Evolutionary conservation across 2,797 vertebrate species (phyloP).

Genomic region (Danio choprae): DNA sequence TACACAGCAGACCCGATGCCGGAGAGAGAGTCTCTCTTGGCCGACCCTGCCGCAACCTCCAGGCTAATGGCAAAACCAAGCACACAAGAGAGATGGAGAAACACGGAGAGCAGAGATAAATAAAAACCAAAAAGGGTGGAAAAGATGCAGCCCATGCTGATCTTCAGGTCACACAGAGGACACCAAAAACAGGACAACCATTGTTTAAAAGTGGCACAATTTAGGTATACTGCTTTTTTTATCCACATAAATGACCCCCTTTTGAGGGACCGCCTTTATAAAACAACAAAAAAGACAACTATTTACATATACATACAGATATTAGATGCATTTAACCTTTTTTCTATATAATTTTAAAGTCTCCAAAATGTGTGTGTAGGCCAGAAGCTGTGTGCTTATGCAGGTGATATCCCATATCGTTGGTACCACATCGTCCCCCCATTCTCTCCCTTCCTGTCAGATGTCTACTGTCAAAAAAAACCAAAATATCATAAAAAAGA

Average conservation of each 20-base stretch:
- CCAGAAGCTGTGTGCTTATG: background rate
- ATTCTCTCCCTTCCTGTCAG: conserved; percentile 5
- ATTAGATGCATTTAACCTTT: too few relatives aligned
- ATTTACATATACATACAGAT: too few relatives aligned
- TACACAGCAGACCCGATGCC: conserved; percentile 50
- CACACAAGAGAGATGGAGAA: conserved; percentile 29
- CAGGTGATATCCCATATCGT: background rate
- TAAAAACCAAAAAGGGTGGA: conserved; percentile 51
- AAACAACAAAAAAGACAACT: background rate
- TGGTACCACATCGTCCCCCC: background rate
- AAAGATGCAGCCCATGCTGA: conserved; percentile 54
- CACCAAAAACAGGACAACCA: conserved; percentile 7
- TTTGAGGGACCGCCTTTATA: background rate
- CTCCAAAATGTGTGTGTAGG: too few relatives aligned
- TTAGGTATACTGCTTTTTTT: background rate
- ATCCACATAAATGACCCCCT: background rate
- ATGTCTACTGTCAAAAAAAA: background rate
- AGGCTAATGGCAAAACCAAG: conserved; percentile 60
- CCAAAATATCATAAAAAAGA: background rate
- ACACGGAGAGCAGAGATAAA: conserved; percentile 55
- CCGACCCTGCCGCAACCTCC: conserved; percentile 56
- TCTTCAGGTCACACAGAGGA: conserved; percentile 55
- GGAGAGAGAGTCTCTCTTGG: conserved; percentile 56
- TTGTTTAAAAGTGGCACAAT: background rate
- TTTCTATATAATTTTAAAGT: too few relatives aligned